These are phyloP conservation scores for Scolanthus callimorphus DNA, from an alignment of 92 coral and sea anemone species.

Conservation along the genomic window DNA sequence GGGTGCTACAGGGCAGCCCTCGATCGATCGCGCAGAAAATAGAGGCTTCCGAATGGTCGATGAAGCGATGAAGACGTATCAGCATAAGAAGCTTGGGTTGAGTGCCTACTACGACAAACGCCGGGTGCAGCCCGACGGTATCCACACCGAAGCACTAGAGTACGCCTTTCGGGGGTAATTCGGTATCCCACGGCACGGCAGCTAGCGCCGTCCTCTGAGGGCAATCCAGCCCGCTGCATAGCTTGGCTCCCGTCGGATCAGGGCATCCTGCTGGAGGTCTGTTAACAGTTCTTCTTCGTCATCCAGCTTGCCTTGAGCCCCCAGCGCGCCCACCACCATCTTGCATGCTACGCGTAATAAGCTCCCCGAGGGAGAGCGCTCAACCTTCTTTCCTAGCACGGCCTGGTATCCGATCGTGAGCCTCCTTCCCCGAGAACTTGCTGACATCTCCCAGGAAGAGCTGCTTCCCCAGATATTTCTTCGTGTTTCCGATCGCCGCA, in stretches of 20 bases:
- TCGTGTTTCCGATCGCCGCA: neutral
- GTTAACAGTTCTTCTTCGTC: too few relatives aligned
- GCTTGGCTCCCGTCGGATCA: too few relatives aligned
- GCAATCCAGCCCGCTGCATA: too few relatives aligned
- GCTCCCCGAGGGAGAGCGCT: too few relatives aligned
- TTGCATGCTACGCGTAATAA: too few relatives aligned
- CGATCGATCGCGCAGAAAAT: slow-evolving; percentile 9
- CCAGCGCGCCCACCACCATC: too few relatives aligned
- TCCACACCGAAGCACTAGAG: slow-evolving; percentile 10
- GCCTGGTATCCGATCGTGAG: too few relatives aligned
- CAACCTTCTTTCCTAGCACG: too few relatives aligned
- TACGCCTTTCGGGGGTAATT: neutral
- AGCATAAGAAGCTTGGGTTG: slow-evolving; percentile 9
- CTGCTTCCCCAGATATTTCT: neutral
- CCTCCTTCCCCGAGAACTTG: neutral
- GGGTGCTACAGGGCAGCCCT: slow-evolving; percentile 7
- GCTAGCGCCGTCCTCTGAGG: too few relatives aligned
- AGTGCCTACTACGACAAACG: slow-evolving; percentile 18
- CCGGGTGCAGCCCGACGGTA: slow-evolving; percentile 8
- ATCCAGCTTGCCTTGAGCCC: too few relatives aligned
- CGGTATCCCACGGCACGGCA: neutral
- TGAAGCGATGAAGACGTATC: slow-evolving; percentile 6
- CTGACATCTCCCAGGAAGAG: neutral
- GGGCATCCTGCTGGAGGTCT: too few relatives aligned
- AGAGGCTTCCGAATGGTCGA: slow-evolving; percentile 10